Evolutionary conservation across 2,797 vertebrate species (phyloP).

Genomic region (Macropus fuliginosus): DNA sequence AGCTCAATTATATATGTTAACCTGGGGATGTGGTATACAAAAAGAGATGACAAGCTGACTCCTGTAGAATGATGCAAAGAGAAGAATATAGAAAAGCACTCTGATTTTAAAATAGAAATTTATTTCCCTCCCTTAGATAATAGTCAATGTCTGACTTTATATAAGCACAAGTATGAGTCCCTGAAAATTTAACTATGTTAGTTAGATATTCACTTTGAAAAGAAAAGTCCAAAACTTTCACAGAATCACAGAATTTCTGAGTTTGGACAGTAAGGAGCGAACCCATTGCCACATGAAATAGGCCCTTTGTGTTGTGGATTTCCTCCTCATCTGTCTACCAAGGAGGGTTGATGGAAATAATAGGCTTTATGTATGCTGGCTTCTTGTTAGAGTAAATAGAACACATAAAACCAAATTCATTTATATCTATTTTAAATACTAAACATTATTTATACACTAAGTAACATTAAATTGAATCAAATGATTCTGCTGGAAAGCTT

Average conservation of each 20-base stretch:
- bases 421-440: not conserved
- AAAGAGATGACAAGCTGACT: not conserved
- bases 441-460: not conserved
- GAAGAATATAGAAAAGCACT: constrained; percentile 34
- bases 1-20: not conserved
- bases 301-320: not conserved
- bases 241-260: not conserved
- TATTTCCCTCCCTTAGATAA: constrained; percentile 25
- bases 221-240: not conserved
- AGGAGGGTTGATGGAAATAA: not conserved
- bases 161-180: not conserved
- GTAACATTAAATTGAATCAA: not conserved
- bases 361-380: not conserved
- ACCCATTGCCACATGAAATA: not conserved
- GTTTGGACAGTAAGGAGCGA: not conserved
- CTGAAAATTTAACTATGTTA: not conserved
- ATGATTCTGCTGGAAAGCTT: not conserved
- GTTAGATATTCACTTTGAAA: not conserved
- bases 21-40: not conserved
- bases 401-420: not conserved
- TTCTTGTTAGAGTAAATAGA: not conserved
- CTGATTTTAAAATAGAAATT: constrained; percentile 23
- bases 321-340: not conserved
- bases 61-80: not conserved
- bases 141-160: not conserved